phyloP scores from a whole-genome alignment of 2,797 vertebrate species.

The Hyperoplus lanceolatus region DNA sequence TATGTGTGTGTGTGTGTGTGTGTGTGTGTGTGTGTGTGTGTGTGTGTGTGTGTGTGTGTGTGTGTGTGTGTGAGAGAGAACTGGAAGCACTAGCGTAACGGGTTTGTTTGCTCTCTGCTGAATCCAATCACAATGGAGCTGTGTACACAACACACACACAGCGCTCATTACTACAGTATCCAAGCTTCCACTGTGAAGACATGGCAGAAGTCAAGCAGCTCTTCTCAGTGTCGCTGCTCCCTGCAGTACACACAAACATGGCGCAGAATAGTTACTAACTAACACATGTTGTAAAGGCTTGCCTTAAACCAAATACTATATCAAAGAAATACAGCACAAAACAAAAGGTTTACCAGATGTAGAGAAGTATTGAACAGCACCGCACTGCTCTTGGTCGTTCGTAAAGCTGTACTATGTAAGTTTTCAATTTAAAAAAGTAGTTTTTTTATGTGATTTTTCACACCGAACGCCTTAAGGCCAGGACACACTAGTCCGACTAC shows the following conservation, averaged over 20 bases:
- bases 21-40: conserved; percentile 1
- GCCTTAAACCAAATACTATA: conserved; percentile 39
- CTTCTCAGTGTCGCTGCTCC: conserved; percentile 40
- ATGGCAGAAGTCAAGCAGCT: conserved; percentile 60
- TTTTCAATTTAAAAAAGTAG: no score
- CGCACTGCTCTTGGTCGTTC: no score
- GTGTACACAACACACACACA: conserved; percentile 53
- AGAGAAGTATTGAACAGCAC: background rate
- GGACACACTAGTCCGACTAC: no score
- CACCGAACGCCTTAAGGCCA: no score
- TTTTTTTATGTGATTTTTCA: no score
- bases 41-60: background rate
- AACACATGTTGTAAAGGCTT: conserved; percentile 65
- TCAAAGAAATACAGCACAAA: conserved; percentile 27
- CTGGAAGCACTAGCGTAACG: conserved; percentile 40
- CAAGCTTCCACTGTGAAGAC: conserved; percentile 60
- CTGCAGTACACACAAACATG: conserved; percentile 27
- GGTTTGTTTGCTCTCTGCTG: conserved; percentile 61
- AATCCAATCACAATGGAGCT: conserved; percentile 49
- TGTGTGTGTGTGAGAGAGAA: background rate
- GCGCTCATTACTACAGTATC: conserved; percentile 41
- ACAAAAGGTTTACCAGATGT: conserved; percentile 40
- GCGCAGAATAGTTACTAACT: conserved; percentile 47
- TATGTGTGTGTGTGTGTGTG: background rate
- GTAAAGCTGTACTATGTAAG: no score